Evolutionary conservation across 1,140 invertebrate genomes (phyloP).

Genomic region (Heliconius melpomene): DNA sequence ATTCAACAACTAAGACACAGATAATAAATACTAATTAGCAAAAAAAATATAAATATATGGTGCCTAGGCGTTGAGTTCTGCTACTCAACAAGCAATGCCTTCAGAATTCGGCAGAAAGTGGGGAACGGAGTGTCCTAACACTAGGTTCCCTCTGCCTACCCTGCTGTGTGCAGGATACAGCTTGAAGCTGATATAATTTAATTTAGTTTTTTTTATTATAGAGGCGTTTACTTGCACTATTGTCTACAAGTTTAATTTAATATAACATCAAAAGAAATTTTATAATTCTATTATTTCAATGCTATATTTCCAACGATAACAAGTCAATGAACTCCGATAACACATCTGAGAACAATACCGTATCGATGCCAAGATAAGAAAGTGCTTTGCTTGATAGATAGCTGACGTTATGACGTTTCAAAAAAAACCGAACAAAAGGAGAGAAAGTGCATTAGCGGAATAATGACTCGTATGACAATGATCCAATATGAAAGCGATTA

Average conservation of each 20-base stretch:
- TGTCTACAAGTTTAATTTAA: neutral
- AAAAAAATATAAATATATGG: too few relatives aligned
- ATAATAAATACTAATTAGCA: too few relatives aligned
- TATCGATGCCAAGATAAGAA: conserved; percentile 61
- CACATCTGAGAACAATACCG: conserved; percentile 52
- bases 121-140: too few relatives aligned
- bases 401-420: conserved; percentile 55
- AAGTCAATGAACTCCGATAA: conserved; percentile 48
- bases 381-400: conserved; percentile 60
- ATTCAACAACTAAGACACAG: too few relatives aligned
- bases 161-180: too few relatives aligned
- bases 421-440: conserved; percentile 67
- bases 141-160: too few relatives aligned
- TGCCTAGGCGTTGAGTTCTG: too few relatives aligned
- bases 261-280: neutral
- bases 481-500: conserved; percentile 39
- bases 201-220: too few relatives aligned
- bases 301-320: conserved; percentile 37
- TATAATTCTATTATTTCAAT: conserved; percentile 18
- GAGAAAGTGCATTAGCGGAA: conserved; percentile 61
- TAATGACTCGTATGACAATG: conserved; percentile 43
- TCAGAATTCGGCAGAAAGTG: too few relatives aligned
- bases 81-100: too few relatives aligned
- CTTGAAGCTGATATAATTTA: too few relatives aligned
- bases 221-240: neutral